phyloP scores from a whole-genome alignment of 2,113 vertebrate species.

The Trematomus loennbergii region DNA sequence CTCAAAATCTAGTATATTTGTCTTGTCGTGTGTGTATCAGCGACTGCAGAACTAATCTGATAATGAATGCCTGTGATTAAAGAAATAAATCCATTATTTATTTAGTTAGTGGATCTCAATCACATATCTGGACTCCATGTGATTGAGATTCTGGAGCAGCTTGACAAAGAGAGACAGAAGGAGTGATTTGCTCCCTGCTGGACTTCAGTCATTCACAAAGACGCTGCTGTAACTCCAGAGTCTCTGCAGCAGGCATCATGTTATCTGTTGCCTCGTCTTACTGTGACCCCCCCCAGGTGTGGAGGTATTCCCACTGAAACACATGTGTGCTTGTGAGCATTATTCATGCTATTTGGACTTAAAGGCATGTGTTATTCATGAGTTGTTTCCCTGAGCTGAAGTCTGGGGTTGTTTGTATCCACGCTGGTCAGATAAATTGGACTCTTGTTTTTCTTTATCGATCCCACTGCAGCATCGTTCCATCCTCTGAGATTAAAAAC shows the following conservation, averaged over 20 bases:
- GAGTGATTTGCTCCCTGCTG: background rate
- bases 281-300: background rate
- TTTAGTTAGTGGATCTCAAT: background rate
- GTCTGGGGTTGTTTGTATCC: background rate
- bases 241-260: background rate
- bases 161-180: too few relatives aligned
- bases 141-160: too few relatives aligned
- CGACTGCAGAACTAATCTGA: conserved; percentile 25
- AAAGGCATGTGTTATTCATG: background rate
- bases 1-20: too few relatives aligned
- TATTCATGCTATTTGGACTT: background rate
- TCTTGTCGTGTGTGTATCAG: background rate
- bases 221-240: background rate
- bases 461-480: background rate
- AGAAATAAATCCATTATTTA: conserved; percentile 14
- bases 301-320: background rate
- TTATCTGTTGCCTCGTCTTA: background rate
- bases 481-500: background rate
- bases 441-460: background rate
- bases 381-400: background rate
- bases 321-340: background rate
- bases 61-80: background rate
- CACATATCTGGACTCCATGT: too few relatives aligned
- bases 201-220: background rate
- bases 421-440: background rate